Evolutionary conservation across 1,140 invertebrate species (phyloP).

Genomic region (Hyles vespertilio): DNA sequence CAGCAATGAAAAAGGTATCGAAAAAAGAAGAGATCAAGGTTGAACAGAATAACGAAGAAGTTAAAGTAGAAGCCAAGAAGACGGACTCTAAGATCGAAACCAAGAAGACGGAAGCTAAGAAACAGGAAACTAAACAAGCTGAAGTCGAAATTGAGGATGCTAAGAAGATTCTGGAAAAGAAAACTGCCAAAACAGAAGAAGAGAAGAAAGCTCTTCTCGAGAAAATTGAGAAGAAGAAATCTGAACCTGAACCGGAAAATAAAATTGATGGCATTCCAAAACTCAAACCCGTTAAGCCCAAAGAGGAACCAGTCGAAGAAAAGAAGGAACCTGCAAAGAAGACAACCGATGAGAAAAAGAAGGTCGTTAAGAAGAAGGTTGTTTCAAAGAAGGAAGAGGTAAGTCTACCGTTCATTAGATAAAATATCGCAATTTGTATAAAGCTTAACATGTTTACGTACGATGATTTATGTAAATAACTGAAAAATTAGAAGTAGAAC

Average conservation of each 20-base stretch:
- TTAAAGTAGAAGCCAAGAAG: slow-evolving; percentile 64
- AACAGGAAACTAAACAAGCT: slow-evolving; percentile 57
- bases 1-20: slow-evolving; percentile 57
- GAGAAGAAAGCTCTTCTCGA: slow-evolving; percentile 73
- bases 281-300: slow-evolving; percentile 72
- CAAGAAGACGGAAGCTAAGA: slow-evolving; percentile 36
- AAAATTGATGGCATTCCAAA: slow-evolving; percentile 76
- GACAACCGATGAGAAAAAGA: slow-evolving; percentile 68
- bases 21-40: slow-evolving; percentile 69
- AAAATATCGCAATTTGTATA: slow-evolving; percentile 28
- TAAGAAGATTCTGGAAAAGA: slow-evolving; percentile 72
- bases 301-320: slow-evolving; percentile 70
- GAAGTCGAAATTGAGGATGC: slow-evolving; percentile 71
- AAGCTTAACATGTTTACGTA: slow-evolving; percentile 28
- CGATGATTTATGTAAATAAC: slow-evolving; percentile 11
- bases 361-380: slow-evolving; percentile 70
- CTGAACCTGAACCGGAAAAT: slow-evolving; percentile 60
- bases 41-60: slow-evolving; percentile 57
- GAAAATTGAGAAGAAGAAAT: slow-evolving; percentile 72
- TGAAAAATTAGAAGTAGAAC: background rate
- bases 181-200: slow-evolving; percentile 72
- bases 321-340: slow-evolving; percentile 61
- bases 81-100: slow-evolving; percentile 57
- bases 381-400: slow-evolving; percentile 70
- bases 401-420: slow-evolving; percentile 38